A percentile compares a stretch with the other conserved stretches of the same genome.
These are phyloP conservation scores for Saturnia japonica DNA, from an alignment of 2,888 invertebrate genomes.

Conservation along the genomic window DNA sequence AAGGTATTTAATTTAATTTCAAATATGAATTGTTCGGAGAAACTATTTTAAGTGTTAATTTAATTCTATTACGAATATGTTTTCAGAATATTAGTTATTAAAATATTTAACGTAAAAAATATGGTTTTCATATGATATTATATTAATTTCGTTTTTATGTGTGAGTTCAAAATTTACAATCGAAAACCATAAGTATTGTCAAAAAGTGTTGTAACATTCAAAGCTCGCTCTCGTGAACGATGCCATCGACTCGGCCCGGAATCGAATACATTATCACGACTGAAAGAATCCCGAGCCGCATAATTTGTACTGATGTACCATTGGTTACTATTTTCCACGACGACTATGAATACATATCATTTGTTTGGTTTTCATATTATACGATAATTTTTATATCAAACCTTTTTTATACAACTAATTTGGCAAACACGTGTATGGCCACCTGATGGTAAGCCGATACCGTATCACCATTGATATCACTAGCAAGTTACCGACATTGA, in stretches of 20 bases:
- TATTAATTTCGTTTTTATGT: neutral
- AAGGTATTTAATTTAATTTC: too few species aligned
- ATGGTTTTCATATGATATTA: neutral
- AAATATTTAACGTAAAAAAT: neutral
- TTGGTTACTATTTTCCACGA: constrained; percentile 35
- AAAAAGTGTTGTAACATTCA: constrained; percentile 52
- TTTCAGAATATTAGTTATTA: too few species aligned
- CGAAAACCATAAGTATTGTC: neutral
- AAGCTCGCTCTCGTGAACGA: constrained; percentile 76
- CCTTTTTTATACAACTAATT: too few species aligned
- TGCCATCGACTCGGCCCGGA: constrained; percentile 65
- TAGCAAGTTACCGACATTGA: too few species aligned
- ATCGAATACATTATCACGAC: constrained; percentile 73
- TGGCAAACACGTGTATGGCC: too few species aligned
- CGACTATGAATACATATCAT: constrained; percentile 33
- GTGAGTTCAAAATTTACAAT: neutral
- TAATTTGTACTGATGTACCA: constrained; percentile 68
- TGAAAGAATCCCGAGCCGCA: constrained; percentile 63
- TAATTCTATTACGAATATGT: too few species aligned
- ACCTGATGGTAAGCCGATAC: too few species aligned
- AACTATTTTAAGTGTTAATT: too few species aligned
- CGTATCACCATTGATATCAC: too few species aligned
- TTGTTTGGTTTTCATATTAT: neutral
- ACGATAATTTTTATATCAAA: neutral
- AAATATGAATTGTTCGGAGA: too few species aligned